phyloP scores from a whole-genome alignment of 1,140 invertebrate genomes.

The Berghia stephanieae region DNA sequence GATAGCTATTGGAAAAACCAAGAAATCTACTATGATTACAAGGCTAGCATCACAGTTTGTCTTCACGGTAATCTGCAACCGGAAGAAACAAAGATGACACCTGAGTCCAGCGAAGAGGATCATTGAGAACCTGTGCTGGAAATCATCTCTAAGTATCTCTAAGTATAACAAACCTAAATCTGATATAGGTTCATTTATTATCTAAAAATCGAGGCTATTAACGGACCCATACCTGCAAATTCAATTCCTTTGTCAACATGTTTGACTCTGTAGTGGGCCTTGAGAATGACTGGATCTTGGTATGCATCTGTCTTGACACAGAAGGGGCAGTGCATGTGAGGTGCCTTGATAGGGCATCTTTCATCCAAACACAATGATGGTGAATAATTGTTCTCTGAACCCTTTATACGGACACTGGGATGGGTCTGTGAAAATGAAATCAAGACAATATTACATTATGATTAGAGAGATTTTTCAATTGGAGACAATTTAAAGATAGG shows the following conservation, averaged over 20 bases:
- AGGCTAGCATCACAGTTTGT: no score
- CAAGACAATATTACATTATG: not conserved
- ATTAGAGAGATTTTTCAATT: not conserved
- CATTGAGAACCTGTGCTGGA: no score
- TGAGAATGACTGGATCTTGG: constrained; percentile 65
- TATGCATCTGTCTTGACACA: constrained; percentile 65
- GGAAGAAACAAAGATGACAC: no score
- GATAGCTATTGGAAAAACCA: no score
- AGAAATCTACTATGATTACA: no score
- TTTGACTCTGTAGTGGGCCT: constrained; percentile 67
- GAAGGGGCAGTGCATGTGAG: constrained; percentile 67
- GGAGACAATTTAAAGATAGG: not conserved
- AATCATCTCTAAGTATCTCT: no score
- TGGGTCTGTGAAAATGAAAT: constrained; percentile 59
- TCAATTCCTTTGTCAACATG: constrained; percentile 69
- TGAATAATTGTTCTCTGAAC: constrained; percentile 64
- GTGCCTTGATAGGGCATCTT: constrained; percentile 51
- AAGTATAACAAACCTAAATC: not conserved
- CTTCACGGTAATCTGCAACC: no score
- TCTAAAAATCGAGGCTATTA: not conserved
- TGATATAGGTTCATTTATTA: not conserved
- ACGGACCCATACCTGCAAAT: constrained; percentile 65
- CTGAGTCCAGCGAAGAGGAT: no score
- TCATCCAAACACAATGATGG: constrained; percentile 61
- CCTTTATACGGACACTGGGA: constrained; percentile 66